phyloP scores from a whole-genome alignment of 1,140 invertebrate species.

The Atta colombica region DNA sequence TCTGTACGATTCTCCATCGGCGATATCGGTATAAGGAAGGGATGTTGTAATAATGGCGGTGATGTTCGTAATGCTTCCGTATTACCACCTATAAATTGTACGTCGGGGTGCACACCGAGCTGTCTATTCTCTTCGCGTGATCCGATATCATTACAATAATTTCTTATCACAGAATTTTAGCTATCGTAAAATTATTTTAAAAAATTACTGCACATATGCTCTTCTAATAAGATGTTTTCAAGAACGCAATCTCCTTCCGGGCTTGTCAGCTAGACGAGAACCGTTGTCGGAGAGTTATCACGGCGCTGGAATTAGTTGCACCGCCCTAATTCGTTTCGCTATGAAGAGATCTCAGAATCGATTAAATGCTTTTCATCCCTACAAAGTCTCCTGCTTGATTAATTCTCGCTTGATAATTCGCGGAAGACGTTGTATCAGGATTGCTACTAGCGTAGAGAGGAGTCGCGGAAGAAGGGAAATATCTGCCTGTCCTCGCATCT shows the following conservation, averaged over 20 bases:
- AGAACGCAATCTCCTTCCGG: neutral
- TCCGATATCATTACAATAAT: neutral
- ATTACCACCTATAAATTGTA: conserved; percentile 55
- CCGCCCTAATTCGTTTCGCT: conserved; percentile 18
- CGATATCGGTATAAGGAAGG: neutral
- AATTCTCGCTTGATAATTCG: conserved; percentile 58
- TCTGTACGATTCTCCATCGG: conserved; percentile 25
- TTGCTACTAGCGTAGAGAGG: neutral
- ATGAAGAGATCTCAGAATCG: conserved; percentile 31
- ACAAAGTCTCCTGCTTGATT: conserved; percentile 41
- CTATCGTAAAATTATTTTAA: neutral
- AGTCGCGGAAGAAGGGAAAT: neutral
- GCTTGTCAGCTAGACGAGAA: neutral
- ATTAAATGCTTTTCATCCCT: conserved; percentile 53
- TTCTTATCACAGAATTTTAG: neutral
- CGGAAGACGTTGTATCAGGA: conserved; percentile 41
- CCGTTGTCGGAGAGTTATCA: conserved; percentile 18
- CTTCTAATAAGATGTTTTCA: neutral
- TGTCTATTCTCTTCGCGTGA: too few relatives aligned
- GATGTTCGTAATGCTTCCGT: conserved; percentile 11
- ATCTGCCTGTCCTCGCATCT: neutral
- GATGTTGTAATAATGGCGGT: neutral
- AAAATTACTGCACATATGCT: neutral
- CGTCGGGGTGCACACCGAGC: neutral
- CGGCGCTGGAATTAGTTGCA: conserved; percentile 46